Evolutionary conservation across 2,888 invertebrate species (phyloP).

Genomic region (Andrena fulva): DNA sequence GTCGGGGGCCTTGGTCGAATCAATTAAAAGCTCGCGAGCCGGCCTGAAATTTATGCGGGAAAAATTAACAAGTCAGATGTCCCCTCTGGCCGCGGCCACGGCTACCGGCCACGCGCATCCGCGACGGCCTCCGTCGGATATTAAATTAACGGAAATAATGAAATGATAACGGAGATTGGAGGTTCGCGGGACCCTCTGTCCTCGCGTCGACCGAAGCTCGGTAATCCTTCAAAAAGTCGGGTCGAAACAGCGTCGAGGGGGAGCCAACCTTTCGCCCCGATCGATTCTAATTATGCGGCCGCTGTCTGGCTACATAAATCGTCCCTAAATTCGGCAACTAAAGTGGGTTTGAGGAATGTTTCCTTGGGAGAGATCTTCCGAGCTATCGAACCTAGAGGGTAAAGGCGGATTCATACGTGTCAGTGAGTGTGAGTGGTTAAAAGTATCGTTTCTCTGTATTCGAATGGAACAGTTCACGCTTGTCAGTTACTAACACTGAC

Average conservation of each 20-base stretch:
- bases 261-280: not conserved
- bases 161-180: constrained; percentile 79
- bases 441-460: too few species aligned
- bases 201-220: constrained; percentile 47
- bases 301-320: constrained; percentile 29
- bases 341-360: not conserved
- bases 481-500: too few species aligned
- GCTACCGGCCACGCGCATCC: not conserved
- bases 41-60: constrained; percentile 81
- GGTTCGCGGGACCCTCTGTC: constrained; percentile 33
- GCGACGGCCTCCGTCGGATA: constrained; percentile 66
- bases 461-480: too few species aligned
- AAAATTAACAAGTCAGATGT: constrained; percentile 84
- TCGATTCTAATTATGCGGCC: constrained; percentile 46
- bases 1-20: constrained; percentile 68
- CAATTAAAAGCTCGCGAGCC: constrained; percentile 78
- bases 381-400: too few species aligned
- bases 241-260: constrained; percentile 45
- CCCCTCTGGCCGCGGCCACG: constrained; percentile 50
- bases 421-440: too few species aligned
- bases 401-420: too few species aligned
- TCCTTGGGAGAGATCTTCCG: too few species aligned
- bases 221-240: constrained; percentile 70
- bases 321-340: not conserved
- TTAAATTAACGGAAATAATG: constrained; percentile 83